Conservation (phyloP, 1,140 invertebrate species). For the Nymphalis io region DNA sequence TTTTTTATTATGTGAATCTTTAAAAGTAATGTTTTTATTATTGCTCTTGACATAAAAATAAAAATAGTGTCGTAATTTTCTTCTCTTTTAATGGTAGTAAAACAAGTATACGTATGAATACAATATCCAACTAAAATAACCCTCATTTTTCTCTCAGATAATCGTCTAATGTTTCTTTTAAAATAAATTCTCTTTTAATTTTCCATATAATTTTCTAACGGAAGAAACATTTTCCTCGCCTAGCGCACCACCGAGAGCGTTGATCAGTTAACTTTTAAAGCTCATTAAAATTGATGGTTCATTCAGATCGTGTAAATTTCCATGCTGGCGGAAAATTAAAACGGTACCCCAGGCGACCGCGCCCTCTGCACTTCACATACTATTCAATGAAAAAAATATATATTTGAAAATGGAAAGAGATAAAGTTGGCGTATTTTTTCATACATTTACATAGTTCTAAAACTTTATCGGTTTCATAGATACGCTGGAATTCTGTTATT, state of each 20-base stretch:
- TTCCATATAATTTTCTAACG: slow-evolving; percentile 43
- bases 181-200: slow-evolving; percentile 25
- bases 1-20: too few relatives aligned
- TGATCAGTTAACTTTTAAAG: slow-evolving; percentile 78
- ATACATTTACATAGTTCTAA: slow-evolving; percentile 59
- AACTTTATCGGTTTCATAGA: slow-evolving; percentile 60
- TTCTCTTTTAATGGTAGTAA: not conserved
- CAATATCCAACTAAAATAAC: not conserved
- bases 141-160: not conserved
- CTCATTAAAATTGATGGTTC: slow-evolving; percentile 80
- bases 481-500: slow-evolving; percentile 40
- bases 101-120: not conserved
- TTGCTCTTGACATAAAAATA: not conserved
- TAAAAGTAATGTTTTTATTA: too few relatives aligned
- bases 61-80: not conserved
- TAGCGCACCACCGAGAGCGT: slow-evolving; percentile 43
- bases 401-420: slow-evolving; percentile 42
- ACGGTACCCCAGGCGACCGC: slow-evolving; percentile 69
- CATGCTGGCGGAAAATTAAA: slow-evolving; percentile 78
- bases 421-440: slow-evolving; percentile 37
- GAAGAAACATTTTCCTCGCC: slow-evolving; percentile 46
- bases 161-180: slow-evolving; percentile 4
- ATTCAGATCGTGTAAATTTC: slow-evolving; percentile 74
- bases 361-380: slow-evolving; percentile 47
- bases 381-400: slow-evolving; percentile 45